These are phyloP conservation scores for Istiophorus platypterus DNA, from an alignment of 2,113 vertebrate species.

Conservation along the genomic window DNA sequence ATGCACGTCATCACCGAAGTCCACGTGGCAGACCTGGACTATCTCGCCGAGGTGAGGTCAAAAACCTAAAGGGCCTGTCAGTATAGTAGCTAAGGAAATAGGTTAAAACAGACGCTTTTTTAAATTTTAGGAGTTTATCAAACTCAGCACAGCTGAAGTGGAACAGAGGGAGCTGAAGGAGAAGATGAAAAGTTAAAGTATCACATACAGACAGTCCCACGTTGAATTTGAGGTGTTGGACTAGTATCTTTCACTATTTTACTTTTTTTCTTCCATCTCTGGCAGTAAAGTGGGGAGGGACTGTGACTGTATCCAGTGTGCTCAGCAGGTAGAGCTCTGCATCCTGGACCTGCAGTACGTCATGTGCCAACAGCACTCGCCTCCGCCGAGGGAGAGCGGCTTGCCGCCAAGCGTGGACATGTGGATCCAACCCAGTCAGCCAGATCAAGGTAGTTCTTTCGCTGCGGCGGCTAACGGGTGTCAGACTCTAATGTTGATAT, in stretches of 20 bases:
- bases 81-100: too few relatives aligned
- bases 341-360: constrained; percentile 76
- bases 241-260: neutral
- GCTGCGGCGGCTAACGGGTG: neutral
- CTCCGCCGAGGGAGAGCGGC: constrained; percentile 24
- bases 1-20: constrained; percentile 73
- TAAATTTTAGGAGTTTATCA: constrained; percentile 73
- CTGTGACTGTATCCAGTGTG: constrained; percentile 50
- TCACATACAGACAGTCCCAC: neutral
- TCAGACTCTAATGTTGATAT: neutral
- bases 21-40: constrained; percentile 79
- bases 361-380: constrained; percentile 75
- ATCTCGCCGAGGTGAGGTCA: constrained; percentile 61
- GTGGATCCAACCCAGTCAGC: neutral
- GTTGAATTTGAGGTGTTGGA: neutral
- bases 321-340: constrained; percentile 65
- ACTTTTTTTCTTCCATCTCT: neutral
- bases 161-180: constrained; percentile 17
- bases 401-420: constrained; percentile 15
- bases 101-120: neutral
- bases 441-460: neutral
- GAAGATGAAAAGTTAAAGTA: constrained; percentile 66
- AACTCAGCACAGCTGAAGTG: constrained; percentile 53
- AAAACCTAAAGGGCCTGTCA: neutral
- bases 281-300: neutral